Evolutionary conservation across 2,113 vertebrate species (phyloP).

Genomic region (Triplophysa tibetana): DNA sequence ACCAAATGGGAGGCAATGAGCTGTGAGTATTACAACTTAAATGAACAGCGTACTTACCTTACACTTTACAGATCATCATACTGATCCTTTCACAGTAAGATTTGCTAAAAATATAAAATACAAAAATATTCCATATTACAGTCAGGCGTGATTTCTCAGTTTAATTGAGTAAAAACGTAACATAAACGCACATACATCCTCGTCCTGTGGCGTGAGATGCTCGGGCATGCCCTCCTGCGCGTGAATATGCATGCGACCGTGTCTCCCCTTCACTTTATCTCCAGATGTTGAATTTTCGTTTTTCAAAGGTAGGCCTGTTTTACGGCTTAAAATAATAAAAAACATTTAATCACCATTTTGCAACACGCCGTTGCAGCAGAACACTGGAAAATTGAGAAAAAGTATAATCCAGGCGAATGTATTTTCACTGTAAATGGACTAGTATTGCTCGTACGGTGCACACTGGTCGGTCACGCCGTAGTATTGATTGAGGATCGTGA

Average conservation of each 20-base stretch:
- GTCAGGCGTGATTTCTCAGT: neutral
- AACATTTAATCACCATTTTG: neutral
- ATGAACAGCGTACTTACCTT: constrained; percentile 21
- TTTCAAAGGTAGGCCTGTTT: neutral
- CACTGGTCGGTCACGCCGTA: constrained; percentile 12
- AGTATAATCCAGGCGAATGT: neutral
- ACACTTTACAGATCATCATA: neutral
- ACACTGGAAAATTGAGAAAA: neutral
- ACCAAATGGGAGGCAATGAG: neutral
- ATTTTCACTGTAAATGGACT: neutral
- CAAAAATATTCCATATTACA: neutral
- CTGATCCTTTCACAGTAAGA: neutral
- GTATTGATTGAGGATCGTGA: constrained; percentile 38
- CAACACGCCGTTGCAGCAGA: neutral
- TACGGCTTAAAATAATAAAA: neutral
- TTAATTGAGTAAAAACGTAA: neutral
- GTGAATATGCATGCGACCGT: constrained; percentile 28
- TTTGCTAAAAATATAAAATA: neutral
- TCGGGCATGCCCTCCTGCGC: constrained; percentile 24
- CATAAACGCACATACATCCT: neutral
- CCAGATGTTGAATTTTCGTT: constrained; percentile 3
- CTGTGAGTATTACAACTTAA: constrained; percentile 5
- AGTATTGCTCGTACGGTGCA: neutral
- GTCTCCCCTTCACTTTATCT: constrained; percentile 28
- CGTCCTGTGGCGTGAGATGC: neutral